Conservation (phyloP, 2,113 vertebrate genomes). For the Calypte anna region DNA sequence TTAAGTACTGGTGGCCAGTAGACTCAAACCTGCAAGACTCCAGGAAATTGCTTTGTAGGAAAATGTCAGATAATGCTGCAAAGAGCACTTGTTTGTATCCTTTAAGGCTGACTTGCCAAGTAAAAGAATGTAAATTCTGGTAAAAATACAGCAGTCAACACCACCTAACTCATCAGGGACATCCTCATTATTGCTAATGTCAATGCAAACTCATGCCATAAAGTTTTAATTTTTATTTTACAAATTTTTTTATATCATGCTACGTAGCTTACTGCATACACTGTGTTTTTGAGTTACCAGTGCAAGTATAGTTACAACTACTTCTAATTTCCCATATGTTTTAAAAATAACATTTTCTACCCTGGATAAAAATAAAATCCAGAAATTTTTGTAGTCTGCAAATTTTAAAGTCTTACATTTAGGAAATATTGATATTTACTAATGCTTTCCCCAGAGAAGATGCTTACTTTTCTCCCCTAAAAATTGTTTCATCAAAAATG, state of each 20-base stretch:
- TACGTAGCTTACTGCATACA: background rate
- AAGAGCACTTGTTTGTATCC: background rate
- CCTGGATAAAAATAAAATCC: background rate
- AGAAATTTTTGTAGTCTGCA: background rate
- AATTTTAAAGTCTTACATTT: background rate
- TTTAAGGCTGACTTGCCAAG: background rate
- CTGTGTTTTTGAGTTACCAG: background rate
- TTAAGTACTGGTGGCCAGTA: background rate
- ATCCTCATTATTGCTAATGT: background rate
- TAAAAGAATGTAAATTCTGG: background rate
- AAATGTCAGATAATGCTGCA: background rate
- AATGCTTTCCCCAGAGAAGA: background rate
- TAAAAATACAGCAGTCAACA: background rate
- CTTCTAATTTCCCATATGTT: background rate
- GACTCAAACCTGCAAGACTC: background rate
- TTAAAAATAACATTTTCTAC: background rate
- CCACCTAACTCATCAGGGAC: background rate
- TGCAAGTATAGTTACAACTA: background rate
- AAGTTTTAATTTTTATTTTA: background rate
- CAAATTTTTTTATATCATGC: background rate
- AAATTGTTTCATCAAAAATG: background rate
- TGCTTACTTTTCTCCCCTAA: background rate
- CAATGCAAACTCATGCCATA: background rate
- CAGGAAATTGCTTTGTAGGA: background rate
- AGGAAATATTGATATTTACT: background rate